Conservation (phyloP, 2,113 vertebrate genomes). For the Notothenia coriiceps region DNA sequence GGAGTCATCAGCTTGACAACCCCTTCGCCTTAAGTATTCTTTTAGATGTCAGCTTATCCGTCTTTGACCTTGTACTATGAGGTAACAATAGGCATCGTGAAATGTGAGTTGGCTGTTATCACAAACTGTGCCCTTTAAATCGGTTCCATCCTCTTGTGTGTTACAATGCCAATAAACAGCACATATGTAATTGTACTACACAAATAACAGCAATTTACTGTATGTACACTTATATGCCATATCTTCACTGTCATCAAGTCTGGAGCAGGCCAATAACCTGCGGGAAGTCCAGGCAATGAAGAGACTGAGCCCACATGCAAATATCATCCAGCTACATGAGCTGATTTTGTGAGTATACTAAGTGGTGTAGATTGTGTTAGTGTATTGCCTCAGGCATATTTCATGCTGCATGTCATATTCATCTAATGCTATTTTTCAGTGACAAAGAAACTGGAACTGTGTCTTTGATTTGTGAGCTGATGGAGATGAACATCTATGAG, state of each 20-base stretch:
- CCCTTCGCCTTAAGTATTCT: constrained; percentile 15
- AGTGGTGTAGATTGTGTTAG: not conserved
- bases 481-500: constrained; percentile 95
- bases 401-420: not conserved
- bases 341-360: constrained; percentile 82
- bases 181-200: not conserved
- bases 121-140: constrained; percentile 2
- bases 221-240: not conserved
- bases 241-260: constrained; percentile 42
- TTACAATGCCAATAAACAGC: not conserved
- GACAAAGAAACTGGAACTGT: constrained; percentile 88
- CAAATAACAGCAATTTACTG: not conserved
- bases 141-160: not conserved
- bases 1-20: constrained; percentile 41
- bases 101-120: constrained; percentile 26
- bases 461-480: constrained; percentile 92
- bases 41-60: constrained; percentile 39
- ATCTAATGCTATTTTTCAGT: constrained; percentile 78
- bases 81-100: constrained; percentile 31
- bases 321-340: constrained; percentile 81
- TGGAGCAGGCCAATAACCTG: constrained; percentile 81
- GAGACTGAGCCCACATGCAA: constrained; percentile 76
- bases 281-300: constrained; percentile 80
- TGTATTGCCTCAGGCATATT: not conserved
- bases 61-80: constrained; percentile 46